These are phyloP conservation scores for Rambutsinella grinnellia DNA, from an alignment of 2,888 invertebrate species.

Conservation along the genomic window DNA sequence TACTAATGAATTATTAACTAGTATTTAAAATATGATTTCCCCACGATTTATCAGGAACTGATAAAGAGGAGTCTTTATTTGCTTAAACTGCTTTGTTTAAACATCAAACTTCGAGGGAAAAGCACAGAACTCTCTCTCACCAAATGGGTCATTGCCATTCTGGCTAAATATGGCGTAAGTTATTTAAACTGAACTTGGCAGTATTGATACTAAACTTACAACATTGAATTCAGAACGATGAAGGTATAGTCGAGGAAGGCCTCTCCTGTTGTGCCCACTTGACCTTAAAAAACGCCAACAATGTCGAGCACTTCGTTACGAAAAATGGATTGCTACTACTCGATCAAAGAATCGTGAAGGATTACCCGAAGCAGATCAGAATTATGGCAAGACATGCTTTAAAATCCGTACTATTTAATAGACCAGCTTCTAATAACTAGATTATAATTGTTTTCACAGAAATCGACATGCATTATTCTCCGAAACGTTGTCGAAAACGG, in stretches of 20 bases:
- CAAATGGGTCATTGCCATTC: slow-evolving; percentile 47
- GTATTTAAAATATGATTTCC: slow-evolving; percentile 1
- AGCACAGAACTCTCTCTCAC: slow-evolving; percentile 36
- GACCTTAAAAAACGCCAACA: slow-evolving; percentile 53
- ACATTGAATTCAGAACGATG: slow-evolving; percentile 28
- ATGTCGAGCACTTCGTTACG: slow-evolving; percentile 49
- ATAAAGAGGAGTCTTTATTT: slow-evolving; percentile 54
- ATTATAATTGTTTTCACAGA: slow-evolving; percentile 45
- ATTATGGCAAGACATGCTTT: slow-evolving; percentile 21
- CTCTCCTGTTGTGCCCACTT: slow-evolving; percentile 59
- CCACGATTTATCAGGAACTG: slow-evolving; percentile 26
- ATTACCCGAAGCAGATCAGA: slow-evolving; percentile 21
- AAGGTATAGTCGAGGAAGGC: slow-evolving; percentile 51
- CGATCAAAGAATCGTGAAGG: slow-evolving; percentile 49
- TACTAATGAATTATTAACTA: not conserved
- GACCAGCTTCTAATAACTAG: not conserved
- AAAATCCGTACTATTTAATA: not conserved
- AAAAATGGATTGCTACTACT: slow-evolving; percentile 47
- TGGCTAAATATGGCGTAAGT: slow-evolving; percentile 36
- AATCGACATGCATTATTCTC: slow-evolving; percentile 56
- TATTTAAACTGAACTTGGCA: not conserved
- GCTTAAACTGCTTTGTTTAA: slow-evolving; percentile 51
- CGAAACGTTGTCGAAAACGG: slow-evolving; percentile 58
- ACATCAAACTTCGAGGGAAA: slow-evolving; percentile 36
- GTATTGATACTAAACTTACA: not conserved